Base-by-base conservation (phyloP, 2,113 vertebrate genomes). In the Xiphophorus maculatus region DNA sequence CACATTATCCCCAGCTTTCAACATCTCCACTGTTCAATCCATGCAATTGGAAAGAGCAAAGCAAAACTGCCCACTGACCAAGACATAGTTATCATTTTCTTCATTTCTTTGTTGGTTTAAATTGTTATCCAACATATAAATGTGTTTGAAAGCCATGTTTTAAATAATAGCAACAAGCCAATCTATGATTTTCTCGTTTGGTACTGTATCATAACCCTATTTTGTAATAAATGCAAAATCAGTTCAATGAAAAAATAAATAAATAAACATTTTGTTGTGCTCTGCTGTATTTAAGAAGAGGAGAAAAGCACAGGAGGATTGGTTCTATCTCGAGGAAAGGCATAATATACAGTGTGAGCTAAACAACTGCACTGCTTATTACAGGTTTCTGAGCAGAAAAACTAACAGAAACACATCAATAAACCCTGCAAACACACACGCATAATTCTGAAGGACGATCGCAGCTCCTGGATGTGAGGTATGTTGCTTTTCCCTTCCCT, bases 271-370 rank as follows among this genome's bases (percentile, higher is more conserved):
- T 54, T 63, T 69, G 3, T 62, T 40, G 54, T 25, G 35, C 63
- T 11, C 30, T n/a, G 48, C 25, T 70, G 74, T 40, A 72, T 32
- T 66, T 29, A 7, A 72, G 66, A 70, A 54, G 0, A 58, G 22
- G 25, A n/a, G 25, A 58, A 10, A 58, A 33, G 74, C 71, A 73
- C 37, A 72, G 27, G 48, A 71, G 72, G 48, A 74, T 82, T 69
- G 32, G 8, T 5, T 48, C 30, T 0, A 64, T 37, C 44, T 74
- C 30, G n/a, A 74, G 68, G 32, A n/a, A 65, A 63, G 10, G 25
- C 15, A 33, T 1, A n/a, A 25, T 58, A 33, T 17, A 22, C 14
- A 69, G 15, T 9, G 29, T 69, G 19, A 10, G 22, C 35, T 51
- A 33, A 33, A 58, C 42, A 69, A 58, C 44, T 13, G 4, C 29